A percentile compares a stretch with the other conserved stretches of the same genome.
Evolutionary conservation across 2,888 invertebrate species (phyloP).

Genomic region (Archips xylosteana): DNA sequence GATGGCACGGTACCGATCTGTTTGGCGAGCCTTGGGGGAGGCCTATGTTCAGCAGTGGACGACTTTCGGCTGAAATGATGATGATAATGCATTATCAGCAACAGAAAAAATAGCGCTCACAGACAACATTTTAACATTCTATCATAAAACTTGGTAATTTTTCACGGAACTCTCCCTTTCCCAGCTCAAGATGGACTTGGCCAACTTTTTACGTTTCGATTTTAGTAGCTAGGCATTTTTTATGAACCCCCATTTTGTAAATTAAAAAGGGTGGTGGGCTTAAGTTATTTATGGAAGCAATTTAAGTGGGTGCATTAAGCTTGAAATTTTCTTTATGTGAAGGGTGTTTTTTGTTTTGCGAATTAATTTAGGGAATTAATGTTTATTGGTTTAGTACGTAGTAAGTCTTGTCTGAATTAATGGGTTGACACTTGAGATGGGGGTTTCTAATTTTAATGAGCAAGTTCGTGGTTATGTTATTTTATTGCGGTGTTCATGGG

Average conservation of each 20-base stretch:
- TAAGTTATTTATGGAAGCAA: slow-evolving; percentile 41
- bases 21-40: too few relatives aligned
- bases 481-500: neutral
- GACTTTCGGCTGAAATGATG: too few relatives aligned
- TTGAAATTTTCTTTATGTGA: slow-evolving; percentile 41
- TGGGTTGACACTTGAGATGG: slow-evolving; percentile 22
- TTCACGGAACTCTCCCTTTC: slow-evolving; percentile 38
- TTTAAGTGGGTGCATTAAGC: slow-evolving; percentile 40
- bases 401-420: slow-evolving; percentile 26
- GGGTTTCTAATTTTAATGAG: slow-evolving; percentile 3
- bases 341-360: slow-evolving; percentile 36
- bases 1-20: too few relatives aligned
- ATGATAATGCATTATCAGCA: too few relatives aligned
- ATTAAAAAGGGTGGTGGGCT: slow-evolving; percentile 43
- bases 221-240: slow-evolving; percentile 39
- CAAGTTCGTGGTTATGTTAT: neutral
- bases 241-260: slow-evolving; percentile 42
- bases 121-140: too few relatives aligned
- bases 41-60: too few relatives aligned
- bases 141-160: slow-evolving; percentile 7
- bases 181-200: slow-evolving; percentile 1
- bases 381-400: slow-evolving; percentile 30
- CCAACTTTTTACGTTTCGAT: slow-evolving; percentile 41
- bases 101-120: too few relatives aligned
- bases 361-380: slow-evolving; percentile 40